Evolutionary conservation across 2,797 vertebrate genomes (phyloP), one percentile per base, ranked within the genome.

Genomic region (Poeciliopsis turneri): DNA sequence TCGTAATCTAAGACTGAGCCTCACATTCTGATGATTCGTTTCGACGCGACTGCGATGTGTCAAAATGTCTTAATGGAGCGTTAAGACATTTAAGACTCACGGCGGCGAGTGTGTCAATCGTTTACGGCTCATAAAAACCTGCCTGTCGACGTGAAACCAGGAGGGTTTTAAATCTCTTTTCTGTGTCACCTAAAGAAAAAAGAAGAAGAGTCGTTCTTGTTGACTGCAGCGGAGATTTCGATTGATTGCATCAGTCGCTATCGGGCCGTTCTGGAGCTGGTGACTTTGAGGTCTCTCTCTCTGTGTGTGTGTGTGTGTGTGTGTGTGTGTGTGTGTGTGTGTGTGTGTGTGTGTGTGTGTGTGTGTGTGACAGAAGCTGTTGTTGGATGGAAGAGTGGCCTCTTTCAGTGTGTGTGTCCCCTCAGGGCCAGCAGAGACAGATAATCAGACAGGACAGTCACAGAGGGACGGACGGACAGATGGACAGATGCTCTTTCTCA

Each of bases 341-440:
- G 45, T 4, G 45, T 45, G 45, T 45, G 45, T 13, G 45, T 45
- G 45, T 46, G 45, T 46, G 45, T 46, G 45, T 45, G 43, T 45
- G 43, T 45, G 45, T 46, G 45, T 46, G 45, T 46, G 45, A 96
- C 94, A 95, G 95, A 95, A 95, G 94, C 94, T 96, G 95, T 96
- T 94, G 87, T 94, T 97, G 96, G 96, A 97, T 96, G 96, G 94
- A 94, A 95, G 93, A 95, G 92, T 88, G 91, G 95, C 95, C 95
- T 93, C 92, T 95, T 95, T 95, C 92, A 94, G 84, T 90, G 88
- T 75, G 89, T 89, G 86, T 92, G 94, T 95, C 94, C 95, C 94
- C 82, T 79, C 87, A 88, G 94, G 94, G 93, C 94, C 95, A 93
- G 91, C 90, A 87, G 93, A 94, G 91, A 95, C 92, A 95, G 93